These are phyloP conservation scores for Galeruca laticollis DNA, from an alignment of 2,888 invertebrate genomes.

Conservation along the genomic window DNA sequence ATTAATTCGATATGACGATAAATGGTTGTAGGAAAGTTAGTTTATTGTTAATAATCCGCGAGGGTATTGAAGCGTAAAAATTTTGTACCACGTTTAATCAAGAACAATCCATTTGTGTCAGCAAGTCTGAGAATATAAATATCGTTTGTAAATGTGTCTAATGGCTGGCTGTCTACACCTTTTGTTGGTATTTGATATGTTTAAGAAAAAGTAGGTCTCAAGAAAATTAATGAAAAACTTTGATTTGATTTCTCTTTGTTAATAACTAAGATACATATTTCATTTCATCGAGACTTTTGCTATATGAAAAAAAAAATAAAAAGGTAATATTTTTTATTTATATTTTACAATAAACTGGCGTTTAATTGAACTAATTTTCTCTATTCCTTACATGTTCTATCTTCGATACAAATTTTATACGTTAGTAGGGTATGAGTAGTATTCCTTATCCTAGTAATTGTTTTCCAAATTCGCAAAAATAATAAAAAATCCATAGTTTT, in stretches of 20 bases:
- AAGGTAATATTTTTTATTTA: no score
- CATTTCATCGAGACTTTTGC: no score
- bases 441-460: no score
- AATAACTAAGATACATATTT: not conserved
- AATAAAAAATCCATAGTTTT: no score
- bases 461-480: no score
- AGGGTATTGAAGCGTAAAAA: constrained; percentile 24
- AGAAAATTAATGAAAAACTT: not conserved
- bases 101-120: constrained; percentile 17
- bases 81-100: constrained; percentile 26
- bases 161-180: constrained; percentile 6
- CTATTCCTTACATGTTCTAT: no score
- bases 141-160: not conserved
- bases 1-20: not conserved
- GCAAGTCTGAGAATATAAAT: not conserved
- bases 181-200: not conserved
- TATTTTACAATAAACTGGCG: no score
- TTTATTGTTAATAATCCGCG: constrained; percentile 4
- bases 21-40: not conserved
- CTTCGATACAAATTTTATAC: no score
- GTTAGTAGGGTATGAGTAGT: no score
- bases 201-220: not conserved
- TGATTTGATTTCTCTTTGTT: not conserved
- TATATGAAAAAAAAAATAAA: no score
- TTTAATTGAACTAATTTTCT: no score